Percentiles rank a stretch among this genome's conserved stretches.
Conservation (phyloP, 2,888 invertebrate species). For the Nomada goodeniana region DNA sequence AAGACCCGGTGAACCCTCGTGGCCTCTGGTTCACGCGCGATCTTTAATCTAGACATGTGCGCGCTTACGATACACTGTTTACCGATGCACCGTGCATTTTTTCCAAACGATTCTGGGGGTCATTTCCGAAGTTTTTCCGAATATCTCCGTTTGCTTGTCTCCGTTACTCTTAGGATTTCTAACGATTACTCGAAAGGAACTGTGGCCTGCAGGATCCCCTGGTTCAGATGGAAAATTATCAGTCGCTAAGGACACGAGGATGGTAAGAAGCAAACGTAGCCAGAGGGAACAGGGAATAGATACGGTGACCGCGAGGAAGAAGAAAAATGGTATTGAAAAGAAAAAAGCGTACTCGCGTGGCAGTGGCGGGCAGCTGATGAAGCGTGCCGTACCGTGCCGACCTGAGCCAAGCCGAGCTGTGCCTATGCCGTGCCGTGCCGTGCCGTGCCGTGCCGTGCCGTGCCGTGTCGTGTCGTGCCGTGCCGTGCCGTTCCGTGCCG, state of each 20-base stretch:
- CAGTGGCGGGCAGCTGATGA: conserved; percentile 60
- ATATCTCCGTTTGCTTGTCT: rapidly evolving
- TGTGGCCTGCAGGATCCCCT: not conserved
- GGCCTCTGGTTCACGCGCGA: conserved; percentile 64
- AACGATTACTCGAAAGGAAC: not conserved
- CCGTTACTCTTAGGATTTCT: not conserved
- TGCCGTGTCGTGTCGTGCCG: not conserved
- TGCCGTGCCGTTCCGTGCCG: conserved; percentile 1
- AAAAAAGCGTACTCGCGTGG: conserved; percentile 56
- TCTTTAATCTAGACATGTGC: conserved; percentile 54
- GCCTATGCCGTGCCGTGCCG: conserved; percentile 14
- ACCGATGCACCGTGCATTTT: conserved; percentile 55
- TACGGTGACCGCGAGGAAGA: conserved; percentile 26
- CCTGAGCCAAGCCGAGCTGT: conserved; percentile 8
- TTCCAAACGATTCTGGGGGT: conserved; percentile 35
- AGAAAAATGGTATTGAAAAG: conserved; percentile 33
- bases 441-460: conserved; percentile 10
- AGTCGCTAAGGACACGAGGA: not conserved
- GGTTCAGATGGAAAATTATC: not conserved
- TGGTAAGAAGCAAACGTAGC: not conserved
- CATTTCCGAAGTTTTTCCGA: conserved; percentile 33
- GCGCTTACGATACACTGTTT: conserved; percentile 47
- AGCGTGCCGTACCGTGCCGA: conserved; percentile 24
- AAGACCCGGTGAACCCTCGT: conserved; percentile 62
- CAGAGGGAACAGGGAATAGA: conserved; percentile 2